A percentile compares a stretch with the other conserved stretches of the same genome.
These are phyloP conservation scores for Haplotaxodon microlepis DNA, from an alignment of 2,113 vertebrate genomes.

Conservation along the genomic window DNA sequence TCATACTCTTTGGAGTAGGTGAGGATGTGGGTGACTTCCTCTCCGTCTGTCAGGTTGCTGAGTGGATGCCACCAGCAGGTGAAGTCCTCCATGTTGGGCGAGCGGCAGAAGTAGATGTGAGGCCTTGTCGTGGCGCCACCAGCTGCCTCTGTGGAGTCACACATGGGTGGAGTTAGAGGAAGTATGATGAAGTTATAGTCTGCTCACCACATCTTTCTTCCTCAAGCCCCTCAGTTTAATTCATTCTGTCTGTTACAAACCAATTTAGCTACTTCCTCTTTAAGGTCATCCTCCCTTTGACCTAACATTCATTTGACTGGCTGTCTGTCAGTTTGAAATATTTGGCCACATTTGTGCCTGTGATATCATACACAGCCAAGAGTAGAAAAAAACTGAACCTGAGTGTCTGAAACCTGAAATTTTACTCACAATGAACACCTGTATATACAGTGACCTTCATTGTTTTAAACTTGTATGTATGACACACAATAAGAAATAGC, in stretches of 20 bases:
- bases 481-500: neutral
- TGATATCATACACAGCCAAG: neutral
- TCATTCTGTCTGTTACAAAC: neutral
- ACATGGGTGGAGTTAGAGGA: neutral
- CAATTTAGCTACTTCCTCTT: neutral
- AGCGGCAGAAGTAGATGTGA: slow-evolving; percentile 68
- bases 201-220: neutral
- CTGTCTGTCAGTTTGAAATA: neutral
- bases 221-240: neutral
- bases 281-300: neutral
- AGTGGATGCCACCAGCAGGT: slow-evolving; percentile 73
- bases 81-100: slow-evolving; percentile 75
- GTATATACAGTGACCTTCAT: neutral
- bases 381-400: neutral
- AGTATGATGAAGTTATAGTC: neutral
- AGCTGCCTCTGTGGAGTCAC: neutral
- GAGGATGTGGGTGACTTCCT: slow-evolving; percentile 49
- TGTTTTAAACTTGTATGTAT: neutral
- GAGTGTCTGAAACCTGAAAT: neutral
- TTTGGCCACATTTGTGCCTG: neutral
- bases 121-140: slow-evolving; percentile 22
- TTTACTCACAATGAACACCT: neutral
- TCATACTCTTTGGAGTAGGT: slow-evolving; percentile 63
- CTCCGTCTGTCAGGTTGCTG: slow-evolving; percentile 24
- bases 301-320: neutral